These are phyloP conservation scores for Melitaea cinxia DNA, from an alignment of 1,140 invertebrate genomes.

Conservation along the genomic window DNA sequence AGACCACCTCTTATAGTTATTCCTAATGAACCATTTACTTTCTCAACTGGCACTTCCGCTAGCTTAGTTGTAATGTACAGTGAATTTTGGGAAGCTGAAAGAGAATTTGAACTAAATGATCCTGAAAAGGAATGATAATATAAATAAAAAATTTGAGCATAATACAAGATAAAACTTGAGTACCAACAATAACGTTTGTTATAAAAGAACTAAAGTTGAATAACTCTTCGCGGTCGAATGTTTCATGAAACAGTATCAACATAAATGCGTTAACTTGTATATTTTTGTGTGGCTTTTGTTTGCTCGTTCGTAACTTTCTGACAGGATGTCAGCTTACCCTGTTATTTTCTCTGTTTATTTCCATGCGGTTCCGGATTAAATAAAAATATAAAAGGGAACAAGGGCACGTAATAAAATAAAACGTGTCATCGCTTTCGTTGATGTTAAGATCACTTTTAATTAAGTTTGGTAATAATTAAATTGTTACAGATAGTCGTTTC, in stretches of 20 bases:
- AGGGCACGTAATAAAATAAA: background rate
- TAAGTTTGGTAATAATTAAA: background rate
- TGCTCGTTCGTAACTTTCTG: conserved; percentile 30
- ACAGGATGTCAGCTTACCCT: conserved; percentile 22
- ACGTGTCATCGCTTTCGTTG: background rate
- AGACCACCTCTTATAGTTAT: conserved; percentile 92
- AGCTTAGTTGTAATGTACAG: conserved; percentile 87
- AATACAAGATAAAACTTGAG: background rate
- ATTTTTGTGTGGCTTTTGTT: conserved; percentile 28
- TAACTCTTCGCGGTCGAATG: conserved; percentile 6
- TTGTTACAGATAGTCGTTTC: background rate
- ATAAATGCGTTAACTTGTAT: conserved; percentile 25
- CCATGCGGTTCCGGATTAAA: conserved; percentile 18
- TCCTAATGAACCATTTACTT: conserved; percentile 92
- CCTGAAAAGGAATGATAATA: conserved; percentile 6
- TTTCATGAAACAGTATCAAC: conserved; percentile 12
- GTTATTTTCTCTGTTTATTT: conserved; percentile 24
- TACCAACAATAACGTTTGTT: background rate
- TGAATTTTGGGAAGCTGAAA: conserved; percentile 84
- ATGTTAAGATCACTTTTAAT: background rate
- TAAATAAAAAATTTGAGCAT: conserved; percentile 1
- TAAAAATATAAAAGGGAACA: conserved; percentile 1
- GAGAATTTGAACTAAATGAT: conserved; percentile 21
- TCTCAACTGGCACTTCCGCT: conserved; percentile 89
- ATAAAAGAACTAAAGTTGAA: background rate